Conservation (phyloP, 2,888 invertebrate genomes). For the Xestia c-nigrum region DNA sequence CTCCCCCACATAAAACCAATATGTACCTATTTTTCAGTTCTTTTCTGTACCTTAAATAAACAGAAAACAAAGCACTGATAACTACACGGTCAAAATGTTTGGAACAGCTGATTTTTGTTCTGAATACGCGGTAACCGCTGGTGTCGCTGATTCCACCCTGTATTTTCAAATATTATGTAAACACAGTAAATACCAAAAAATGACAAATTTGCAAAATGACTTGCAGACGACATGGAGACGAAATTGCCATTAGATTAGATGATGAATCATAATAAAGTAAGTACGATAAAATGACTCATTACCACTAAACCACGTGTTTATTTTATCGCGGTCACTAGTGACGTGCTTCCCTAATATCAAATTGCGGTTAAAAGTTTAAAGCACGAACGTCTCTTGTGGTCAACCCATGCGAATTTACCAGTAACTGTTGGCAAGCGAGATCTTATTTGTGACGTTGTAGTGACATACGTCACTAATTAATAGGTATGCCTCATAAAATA, state of each 20-base stretch:
- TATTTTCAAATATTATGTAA: constrained; percentile 5
- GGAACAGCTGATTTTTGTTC: neutral
- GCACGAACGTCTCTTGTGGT: constrained; percentile 5
- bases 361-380: constrained; percentile 21
- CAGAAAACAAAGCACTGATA: too few species aligned
- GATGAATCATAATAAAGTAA: constrained; percentile 20
- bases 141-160: neutral
- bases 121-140: neutral
- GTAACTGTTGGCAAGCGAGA: constrained; percentile 26
- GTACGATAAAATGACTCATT: constrained; percentile 27
- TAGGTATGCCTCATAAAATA: constrained; percentile 29
- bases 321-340: constrained; percentile 23
- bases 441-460: constrained; percentile 38
- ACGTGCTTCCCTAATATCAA: constrained; percentile 26
- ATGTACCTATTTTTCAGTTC: too few species aligned
- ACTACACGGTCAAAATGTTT: neutral
- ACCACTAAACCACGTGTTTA: neutral
- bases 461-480: constrained; percentile 28
- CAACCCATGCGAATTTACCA: constrained; percentile 11
- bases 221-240: neutral
- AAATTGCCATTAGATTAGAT: constrained; percentile 2
- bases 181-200: neutral
- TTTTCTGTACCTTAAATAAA: too few species aligned
- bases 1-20: neutral
- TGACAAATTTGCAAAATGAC: neutral